Evolutionary conservation across 2,113 vertebrate genomes (phyloP).

Genomic region (Potamarius usumacintae): DNA sequence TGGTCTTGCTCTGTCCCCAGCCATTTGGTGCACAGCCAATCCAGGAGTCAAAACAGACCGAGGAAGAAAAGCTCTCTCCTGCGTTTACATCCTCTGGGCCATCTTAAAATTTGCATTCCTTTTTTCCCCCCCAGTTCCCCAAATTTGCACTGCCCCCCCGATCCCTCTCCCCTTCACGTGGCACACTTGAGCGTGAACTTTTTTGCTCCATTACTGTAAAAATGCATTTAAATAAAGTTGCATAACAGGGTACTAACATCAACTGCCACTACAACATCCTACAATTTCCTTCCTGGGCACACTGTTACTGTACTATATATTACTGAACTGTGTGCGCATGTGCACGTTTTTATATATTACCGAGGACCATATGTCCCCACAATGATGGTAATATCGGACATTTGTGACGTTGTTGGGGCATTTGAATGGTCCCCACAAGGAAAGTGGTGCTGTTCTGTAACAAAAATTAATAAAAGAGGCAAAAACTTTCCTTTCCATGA

Average conservation of each 20-base stretch:
- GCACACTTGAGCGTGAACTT: neutral
- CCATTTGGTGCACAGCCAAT: constrained; percentile 25
- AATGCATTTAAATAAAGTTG: constrained; percentile 21
- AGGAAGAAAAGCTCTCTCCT: constrained; percentile 23
- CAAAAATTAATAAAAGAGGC: too few species aligned
- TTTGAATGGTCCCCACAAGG: too few species aligned
- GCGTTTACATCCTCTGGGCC: constrained; percentile 7
- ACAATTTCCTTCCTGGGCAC: constrained; percentile 40
- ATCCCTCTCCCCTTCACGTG: neutral
- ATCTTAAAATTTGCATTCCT: constrained; percentile 7
- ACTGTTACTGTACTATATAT: neutral
- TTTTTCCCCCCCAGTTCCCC: too few species aligned
- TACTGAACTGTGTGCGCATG: neutral
- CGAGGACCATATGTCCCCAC: too few species aligned
- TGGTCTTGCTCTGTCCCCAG: neutral
- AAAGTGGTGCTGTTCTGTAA: too few species aligned
- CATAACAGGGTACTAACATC: constrained; percentile 25
- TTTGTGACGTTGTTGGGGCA: too few species aligned
- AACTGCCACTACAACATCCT: constrained; percentile 39
- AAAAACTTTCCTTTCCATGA: too few species aligned
- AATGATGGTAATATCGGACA: too few species aligned
- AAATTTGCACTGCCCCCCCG: neutral
- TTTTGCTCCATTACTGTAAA: constrained; percentile 8
- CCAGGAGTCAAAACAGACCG: constrained; percentile 27
- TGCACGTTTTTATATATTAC: neutral